Percentiles rank a stretch among this genome's conserved stretches.
Evolutionary conservation across 2,113 vertebrate genomes (phyloP).

Genomic region (Esox niger): DNA sequence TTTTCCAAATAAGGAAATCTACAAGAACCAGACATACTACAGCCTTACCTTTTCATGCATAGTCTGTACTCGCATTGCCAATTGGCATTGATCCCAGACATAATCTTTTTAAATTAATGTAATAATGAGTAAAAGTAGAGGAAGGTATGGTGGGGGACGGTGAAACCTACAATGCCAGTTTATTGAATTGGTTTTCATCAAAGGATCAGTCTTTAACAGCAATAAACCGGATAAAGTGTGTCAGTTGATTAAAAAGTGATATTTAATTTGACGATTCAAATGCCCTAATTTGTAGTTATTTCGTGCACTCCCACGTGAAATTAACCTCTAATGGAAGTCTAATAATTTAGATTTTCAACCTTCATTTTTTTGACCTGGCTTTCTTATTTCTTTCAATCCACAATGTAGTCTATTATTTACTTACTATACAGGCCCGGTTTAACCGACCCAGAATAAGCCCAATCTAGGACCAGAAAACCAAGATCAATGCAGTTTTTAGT

Average conservation of each 20-base stretch:
- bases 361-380: constrained; percentile 14
- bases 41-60: neutral
- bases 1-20: too few species aligned
- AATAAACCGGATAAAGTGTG: constrained; percentile 12
- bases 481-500: too few species aligned
- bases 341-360: constrained; percentile 25
- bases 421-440: too few species aligned
- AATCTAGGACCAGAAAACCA: too few species aligned
- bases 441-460: too few species aligned
- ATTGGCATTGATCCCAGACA: too few species aligned
- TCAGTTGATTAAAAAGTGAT: constrained; percentile 1
- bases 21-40: neutral
- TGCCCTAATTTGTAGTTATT: constrained; percentile 47
- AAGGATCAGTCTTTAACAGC: constrained; percentile 5
- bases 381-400: constrained; percentile 9
- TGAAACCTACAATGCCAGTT: constrained; percentile 34
- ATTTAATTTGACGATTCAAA: constrained; percentile 24
- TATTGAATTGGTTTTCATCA: constrained; percentile 22
- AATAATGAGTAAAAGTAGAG: neutral
- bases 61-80: neutral
- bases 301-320: constrained; percentile 49
- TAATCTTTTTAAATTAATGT: neutral
- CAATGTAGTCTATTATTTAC: constrained; percentile 17
- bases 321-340: too few species aligned
- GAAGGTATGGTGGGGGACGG: constrained; percentile 42